phyloP scores from a whole-genome alignment of 2,797 vertebrate genomes.

The Cercopithecus mitis region DNA sequence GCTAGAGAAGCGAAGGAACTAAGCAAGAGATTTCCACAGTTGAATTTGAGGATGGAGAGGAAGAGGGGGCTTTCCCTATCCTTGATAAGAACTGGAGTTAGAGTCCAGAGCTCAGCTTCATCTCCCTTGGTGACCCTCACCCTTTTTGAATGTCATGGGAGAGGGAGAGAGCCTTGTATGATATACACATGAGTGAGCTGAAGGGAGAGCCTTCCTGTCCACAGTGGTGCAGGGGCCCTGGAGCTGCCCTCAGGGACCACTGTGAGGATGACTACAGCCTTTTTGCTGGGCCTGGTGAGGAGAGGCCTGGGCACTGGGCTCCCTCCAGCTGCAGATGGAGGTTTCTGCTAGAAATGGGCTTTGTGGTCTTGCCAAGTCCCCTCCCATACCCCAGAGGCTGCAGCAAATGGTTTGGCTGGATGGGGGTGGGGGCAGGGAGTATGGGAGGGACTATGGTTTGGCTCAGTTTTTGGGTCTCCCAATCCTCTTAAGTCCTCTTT shows the following conservation, averaged over 20 bases:
- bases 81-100: background rate
- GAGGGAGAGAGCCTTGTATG: background rate
- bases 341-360: conserved; percentile 15
- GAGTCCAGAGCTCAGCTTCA: background rate
- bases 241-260: background rate
- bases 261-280: background rate
- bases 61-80: background rate
- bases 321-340: conserved; percentile 28
- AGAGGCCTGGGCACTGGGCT: background rate
- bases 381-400: conserved; percentile 27
- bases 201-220: background rate
- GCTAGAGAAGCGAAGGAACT: background rate
- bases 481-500: conserved; percentile 36
- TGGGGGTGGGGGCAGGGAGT: background rate
- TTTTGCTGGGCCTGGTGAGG: background rate
- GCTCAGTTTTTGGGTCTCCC: conserved; percentile 33
- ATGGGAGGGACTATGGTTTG: conserved; percentile 17
- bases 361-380: conserved; percentile 58
- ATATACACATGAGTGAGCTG: background rate
- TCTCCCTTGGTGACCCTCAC: background rate
- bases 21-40: background rate
- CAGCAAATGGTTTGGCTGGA: conserved; percentile 18
- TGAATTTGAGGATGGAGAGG: background rate
- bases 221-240: background rate
- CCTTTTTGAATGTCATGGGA: background rate